These are phyloP conservation scores for Cataglyphis livida DNA, from an alignment of 2,888 invertebrate species.

Conservation along the genomic window DNA sequence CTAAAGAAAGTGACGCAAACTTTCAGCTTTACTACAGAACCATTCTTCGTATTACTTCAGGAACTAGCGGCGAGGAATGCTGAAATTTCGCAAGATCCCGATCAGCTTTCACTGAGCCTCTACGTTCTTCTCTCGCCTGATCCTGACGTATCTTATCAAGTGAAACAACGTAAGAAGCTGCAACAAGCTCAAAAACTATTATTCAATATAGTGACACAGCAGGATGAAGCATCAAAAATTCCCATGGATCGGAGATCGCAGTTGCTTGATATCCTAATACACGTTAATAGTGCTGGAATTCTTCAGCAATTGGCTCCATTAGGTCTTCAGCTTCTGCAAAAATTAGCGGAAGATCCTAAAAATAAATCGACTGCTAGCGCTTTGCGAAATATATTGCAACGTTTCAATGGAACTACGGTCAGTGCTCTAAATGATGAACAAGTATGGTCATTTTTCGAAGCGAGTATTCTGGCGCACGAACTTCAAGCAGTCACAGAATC, in stretches of 20 bases:
- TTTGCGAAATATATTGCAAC: slow-evolving; percentile 87
- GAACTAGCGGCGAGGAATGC: slow-evolving; percentile 86
- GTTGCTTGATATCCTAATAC: slow-evolving; percentile 86
- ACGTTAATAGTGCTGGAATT: slow-evolving; percentile 86
- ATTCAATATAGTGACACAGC: slow-evolving; percentile 83
- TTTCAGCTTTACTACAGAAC: slow-evolving; percentile 82
- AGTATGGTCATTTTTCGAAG: slow-evolving; percentile 88
- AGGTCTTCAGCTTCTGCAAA: slow-evolving; percentile 80
- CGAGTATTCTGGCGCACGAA: slow-evolving; percentile 87
- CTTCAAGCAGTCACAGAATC: slow-evolving; percentile 85
- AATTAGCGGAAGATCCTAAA: slow-evolving; percentile 75
- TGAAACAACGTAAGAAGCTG: slow-evolving; percentile 73
- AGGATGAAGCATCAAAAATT: slow-evolving; percentile 76
- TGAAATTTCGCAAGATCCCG: slow-evolving; percentile 89
- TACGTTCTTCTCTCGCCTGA: slow-evolving; percentile 88
- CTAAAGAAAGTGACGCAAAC: slow-evolving; percentile 85
- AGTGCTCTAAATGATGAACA: slow-evolving; percentile 85
- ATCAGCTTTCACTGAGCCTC: slow-evolving; percentile 89
- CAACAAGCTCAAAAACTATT: slow-evolving; percentile 75
- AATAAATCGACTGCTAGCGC: slow-evolving; percentile 85
- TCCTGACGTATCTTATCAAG: slow-evolving; percentile 83
- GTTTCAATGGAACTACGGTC: slow-evolving; percentile 87
- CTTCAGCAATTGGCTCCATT: slow-evolving; percentile 84
- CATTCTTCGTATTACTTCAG: slow-evolving; percentile 83
- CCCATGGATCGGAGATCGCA: slow-evolving; percentile 86